Conservation (phyloP, 2,113 vertebrate species). For the Baryphthengus martii region DNA sequence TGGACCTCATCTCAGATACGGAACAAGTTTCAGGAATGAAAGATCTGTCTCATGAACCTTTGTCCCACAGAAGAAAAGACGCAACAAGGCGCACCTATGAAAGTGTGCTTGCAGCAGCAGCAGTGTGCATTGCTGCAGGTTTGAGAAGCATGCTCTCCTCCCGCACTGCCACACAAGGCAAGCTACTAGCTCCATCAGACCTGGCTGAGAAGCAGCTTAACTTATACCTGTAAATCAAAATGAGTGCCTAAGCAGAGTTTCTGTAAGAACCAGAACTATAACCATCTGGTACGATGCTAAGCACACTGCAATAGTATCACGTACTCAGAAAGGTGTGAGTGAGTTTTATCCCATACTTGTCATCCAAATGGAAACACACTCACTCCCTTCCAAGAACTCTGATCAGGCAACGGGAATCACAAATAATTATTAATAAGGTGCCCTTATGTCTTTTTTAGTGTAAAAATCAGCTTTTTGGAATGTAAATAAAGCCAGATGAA, state of each 20-base stretch:
- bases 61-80: not conserved
- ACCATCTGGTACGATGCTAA: not conserved
- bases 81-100: not conserved
- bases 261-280: not conserved
- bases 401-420: not conserved
- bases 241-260: not conserved
- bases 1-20: not conserved
- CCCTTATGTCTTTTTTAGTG: not conserved
- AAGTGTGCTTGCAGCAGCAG: not conserved
- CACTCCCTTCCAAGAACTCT: not conserved
- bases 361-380: not conserved
- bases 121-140: not conserved
- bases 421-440: not conserved
- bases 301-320: not conserved
- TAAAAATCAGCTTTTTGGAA: not conserved
- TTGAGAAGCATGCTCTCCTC: not conserved
- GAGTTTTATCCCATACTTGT: not conserved
- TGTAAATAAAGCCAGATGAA: not conserved
- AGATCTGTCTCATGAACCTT: not conserved
- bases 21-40: not conserved
- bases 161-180: accelerated
- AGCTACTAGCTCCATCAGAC: not conserved
- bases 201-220: not conserved
- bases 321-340: not conserved
- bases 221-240: not conserved